Evolutionary conservation across 2,888 invertebrate species (phyloP), one percentile per base, ranked within the genome.

Genomic region (Drosophila borborema): DNA sequence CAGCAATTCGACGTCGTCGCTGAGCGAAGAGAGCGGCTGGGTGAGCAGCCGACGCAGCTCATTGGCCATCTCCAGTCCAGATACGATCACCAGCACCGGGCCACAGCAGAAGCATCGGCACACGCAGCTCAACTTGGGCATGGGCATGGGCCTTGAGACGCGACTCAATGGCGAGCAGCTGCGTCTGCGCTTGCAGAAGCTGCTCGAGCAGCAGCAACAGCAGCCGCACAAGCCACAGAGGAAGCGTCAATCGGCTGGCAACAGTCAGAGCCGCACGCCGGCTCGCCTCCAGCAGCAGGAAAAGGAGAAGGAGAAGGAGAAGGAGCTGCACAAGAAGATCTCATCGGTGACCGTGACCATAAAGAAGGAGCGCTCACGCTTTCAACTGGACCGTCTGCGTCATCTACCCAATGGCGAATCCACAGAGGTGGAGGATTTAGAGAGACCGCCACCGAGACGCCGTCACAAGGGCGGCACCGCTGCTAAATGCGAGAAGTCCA

Each of bases 11-110:
- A 95, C 96, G 0, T 95, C 96, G 18, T 95, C 95, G 68, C 93
- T 96, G 71, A 97, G 97, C 86, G 97, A 97, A 92, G 96, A 97
- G 92, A 97, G 97, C 89, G 97, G 97, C 1, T 97, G 97, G 97
- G 97, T 97, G 0, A 97, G 97, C 38, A 97, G 97, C 84, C 95
- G 96, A 51, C 94, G 95, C 49, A 95, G 95, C 88, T 95, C 95
- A 18, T 93, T 94, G 59, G 94, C 94, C 23, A 94, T 94, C n/a
- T 95, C 95, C 0, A 94, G 95, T 61, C 95, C 95, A 6, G 95
- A 95, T 87, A 92, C 93, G 4, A 86, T 93, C 12, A 91, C 91
- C 20, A 88, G 91, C 61, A 90, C 86, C 12, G 89, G 85, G 0
- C 45, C 66, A 0, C 74, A 85, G 2, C 67, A 83, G 23, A 75